Conservation (phyloP, 2,888 invertebrate species). For the Aphidoletes aphidimyza region DNA sequence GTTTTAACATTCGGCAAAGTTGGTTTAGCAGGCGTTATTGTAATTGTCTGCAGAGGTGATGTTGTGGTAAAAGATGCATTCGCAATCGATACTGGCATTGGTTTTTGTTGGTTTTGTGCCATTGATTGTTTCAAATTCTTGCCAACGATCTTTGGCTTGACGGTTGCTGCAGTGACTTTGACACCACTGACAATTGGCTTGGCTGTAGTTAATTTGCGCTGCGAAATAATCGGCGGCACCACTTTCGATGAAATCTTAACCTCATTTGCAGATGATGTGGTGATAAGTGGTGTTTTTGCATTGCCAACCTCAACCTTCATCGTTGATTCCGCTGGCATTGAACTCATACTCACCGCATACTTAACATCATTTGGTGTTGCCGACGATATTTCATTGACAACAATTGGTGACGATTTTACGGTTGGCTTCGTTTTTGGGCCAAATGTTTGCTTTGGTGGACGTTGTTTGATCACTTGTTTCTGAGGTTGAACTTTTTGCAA, state of each 20-base stretch:
- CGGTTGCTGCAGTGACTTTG: constrained; percentile 57
- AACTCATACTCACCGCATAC: neutral
- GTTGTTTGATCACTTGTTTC: constrained; percentile 3
- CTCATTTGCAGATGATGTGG: constrained; percentile 36
- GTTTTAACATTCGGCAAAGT: neutral
- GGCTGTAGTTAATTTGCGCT: constrained; percentile 57
- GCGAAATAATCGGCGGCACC: constrained; percentile 55
- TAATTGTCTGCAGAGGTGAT: neutral
- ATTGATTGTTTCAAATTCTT: constrained; percentile 57
- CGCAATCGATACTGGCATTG: constrained; percentile 60
- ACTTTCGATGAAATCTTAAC: neutral
- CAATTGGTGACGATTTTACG: constrained; percentile 57
- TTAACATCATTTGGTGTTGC: constrained; percentile 56
- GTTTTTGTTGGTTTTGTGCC: constrained; percentile 59
- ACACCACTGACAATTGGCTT: constrained; percentile 56
- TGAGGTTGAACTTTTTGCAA: constrained; percentile 29
- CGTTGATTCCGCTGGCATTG: neutral
- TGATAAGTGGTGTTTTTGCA: neutral
- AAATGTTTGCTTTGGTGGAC: constrained; percentile 55
- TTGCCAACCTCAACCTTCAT: neutral
- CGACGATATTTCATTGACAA: constrained; percentile 59
- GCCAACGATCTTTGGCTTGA: constrained; percentile 58
- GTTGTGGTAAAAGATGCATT: neutral
- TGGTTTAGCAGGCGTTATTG: neutral
- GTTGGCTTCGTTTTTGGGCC: constrained; percentile 60